Conservation (phyloP, 1,140 invertebrate genomes). For the Rhynchophorus ferrugineus region DNA sequence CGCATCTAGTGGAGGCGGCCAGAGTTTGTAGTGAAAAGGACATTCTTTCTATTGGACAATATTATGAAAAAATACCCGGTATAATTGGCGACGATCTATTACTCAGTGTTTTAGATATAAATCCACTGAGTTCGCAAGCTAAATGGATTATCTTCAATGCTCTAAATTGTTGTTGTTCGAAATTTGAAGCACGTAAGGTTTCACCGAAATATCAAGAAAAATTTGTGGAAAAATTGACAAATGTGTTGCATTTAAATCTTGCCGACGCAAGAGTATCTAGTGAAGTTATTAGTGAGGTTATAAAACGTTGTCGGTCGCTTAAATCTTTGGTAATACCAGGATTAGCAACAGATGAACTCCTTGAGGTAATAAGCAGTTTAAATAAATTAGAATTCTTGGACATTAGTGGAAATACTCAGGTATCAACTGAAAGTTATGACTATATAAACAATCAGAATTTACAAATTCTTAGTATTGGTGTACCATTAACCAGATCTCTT, state of each 20-base stretch:
- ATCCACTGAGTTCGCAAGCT: constrained; percentile 1
- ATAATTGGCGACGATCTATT: constrained; percentile 3
- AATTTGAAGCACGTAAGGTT: constrained; percentile 6
- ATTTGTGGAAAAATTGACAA: constrained; percentile 6
- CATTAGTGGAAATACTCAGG: constrained; percentile 41
- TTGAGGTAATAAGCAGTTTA: constrained; percentile 49
- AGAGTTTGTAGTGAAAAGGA: constrained; percentile 3
- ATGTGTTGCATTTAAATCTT: constrained; percentile 51
- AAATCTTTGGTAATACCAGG: constrained; percentile 33
- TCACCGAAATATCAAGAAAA: constrained; percentile 15
- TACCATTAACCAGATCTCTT: constrained; percentile 54
- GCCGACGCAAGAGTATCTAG: constrained; percentile 56
- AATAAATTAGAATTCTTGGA: constrained; percentile 51
- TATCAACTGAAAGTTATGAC: background rate
- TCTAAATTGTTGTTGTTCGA: constrained; percentile 5
- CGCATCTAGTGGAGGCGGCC: background rate
- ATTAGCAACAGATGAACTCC: constrained; percentile 49
- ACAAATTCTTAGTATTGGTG: constrained; percentile 26
- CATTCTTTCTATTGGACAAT: background rate
- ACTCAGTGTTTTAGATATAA: constrained; percentile 5
- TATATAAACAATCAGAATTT: constrained; percentile 3
- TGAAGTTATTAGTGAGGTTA: background rate
- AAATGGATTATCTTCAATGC: constrained; percentile 13
- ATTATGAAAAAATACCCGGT: constrained; percentile 7
- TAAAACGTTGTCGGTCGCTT: constrained; percentile 4